Base-by-base conservation (phyloP, 2,888 invertebrate species). In the Shargacucullia verbasci region DNA sequence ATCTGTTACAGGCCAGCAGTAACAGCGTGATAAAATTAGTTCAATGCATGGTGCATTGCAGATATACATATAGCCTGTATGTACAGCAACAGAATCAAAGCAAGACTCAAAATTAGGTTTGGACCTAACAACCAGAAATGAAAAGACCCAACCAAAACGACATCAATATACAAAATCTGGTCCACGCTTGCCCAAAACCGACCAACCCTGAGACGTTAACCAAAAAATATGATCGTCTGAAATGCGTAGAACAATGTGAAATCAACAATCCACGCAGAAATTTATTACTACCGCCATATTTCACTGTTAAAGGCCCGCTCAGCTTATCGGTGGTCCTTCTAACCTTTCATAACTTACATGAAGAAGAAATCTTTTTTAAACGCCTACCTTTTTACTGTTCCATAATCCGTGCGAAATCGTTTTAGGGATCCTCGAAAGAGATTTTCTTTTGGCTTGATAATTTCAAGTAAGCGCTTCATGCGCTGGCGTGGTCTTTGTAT, bases 341-440 rank as follows among this genome's bases (percentile, higher is more conserved):
- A 41, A 34, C 48, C 57, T 58, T 50, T 46, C 50, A 46, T 58
- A 46, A 57, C 14, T 57, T 46, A 55, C n/a, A 47, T 25, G 45
- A 34, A 35, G 27, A 39, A 33, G 39, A 37, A 57, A 39, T 39
- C 45, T 49, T 57, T 57, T 57, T 49, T 45, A 45, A 57, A 49
- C 35, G 38, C 12, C 12, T 38, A 41, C 47, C 8, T 45, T 56
- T 57, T 57, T 45, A 38, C 49, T 25, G 49, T 33, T 40, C 15
- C 25, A 20, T 45, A 49, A 40, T 25, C 40, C 40, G 20, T 20
- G 4, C 2, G 20, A 3, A 20, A 20, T 20, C 2, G 20, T 2
- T 20, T 20, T 20, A 20, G 20, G 4, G 20, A 20, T 20, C 20
- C 20, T 20, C 4, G 20, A 20, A 20, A 20, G n/a, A n/a, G n/a